These are phyloP conservation scores for Nemotelus nigrinus DNA, from an alignment of 2,888 invertebrate genomes.

Conservation along the genomic window DNA sequence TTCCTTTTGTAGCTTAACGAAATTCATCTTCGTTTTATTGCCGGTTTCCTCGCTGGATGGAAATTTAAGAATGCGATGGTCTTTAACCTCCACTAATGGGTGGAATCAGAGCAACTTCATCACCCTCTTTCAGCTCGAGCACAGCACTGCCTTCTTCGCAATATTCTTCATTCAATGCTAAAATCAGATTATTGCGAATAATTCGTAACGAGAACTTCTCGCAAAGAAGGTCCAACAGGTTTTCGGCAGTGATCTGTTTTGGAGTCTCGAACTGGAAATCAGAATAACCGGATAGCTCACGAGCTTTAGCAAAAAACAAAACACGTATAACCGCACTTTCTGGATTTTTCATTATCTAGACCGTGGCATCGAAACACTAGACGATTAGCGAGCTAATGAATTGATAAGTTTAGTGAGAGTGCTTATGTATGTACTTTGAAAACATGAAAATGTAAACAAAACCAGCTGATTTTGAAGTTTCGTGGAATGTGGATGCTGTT, in stretches of 20 bases:
- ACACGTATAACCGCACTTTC: not conserved
- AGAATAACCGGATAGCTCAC: conserved; percentile 78
- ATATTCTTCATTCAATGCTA: conserved; percentile 88
- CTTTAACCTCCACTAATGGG: conserved; percentile 90
- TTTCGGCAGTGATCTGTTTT: conserved; percentile 67
- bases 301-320: conserved; percentile 91
- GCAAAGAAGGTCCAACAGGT: conserved; percentile 72
- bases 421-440: too few species aligned
- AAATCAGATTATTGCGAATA: conserved; percentile 76
- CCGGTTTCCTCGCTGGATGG: not conserved
- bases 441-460: too few species aligned
- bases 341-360: conserved; percentile 6
- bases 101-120: conserved; percentile 92
- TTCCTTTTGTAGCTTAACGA: conserved; percentile 73
- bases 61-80: not conserved
- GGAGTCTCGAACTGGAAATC: conserved; percentile 69
- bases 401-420: too few species aligned
- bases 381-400: too few species aligned
- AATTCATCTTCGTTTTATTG: conserved; percentile 69
- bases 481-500: too few species aligned
- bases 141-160: conserved; percentile 68
- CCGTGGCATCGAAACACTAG: not conserved
- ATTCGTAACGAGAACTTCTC: conserved; percentile 72
- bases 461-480: too few species aligned
- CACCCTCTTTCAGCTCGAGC: conserved; percentile 72